Conservation (phyloP, 2,888 invertebrate genomes). For the Anaspis maculata region DNA sequence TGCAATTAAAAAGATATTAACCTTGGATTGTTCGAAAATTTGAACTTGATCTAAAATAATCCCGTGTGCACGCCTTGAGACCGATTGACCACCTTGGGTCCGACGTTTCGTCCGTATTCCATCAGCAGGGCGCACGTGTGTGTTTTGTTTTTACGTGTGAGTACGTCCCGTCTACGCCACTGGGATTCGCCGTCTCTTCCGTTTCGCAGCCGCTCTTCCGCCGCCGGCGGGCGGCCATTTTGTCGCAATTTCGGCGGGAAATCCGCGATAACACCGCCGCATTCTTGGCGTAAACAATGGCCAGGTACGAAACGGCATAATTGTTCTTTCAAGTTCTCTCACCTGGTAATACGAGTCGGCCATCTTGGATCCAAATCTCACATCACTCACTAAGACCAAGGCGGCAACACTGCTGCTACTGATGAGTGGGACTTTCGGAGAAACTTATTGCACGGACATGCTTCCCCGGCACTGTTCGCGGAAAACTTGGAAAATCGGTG, state of each 20-base stretch:
- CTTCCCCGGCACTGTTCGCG: background rate
- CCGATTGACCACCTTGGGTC: background rate
- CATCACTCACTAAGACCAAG: slow-evolving; percentile 23
- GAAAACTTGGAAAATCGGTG: background rate
- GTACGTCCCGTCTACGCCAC: too few species aligned
- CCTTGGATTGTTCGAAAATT: slow-evolving; percentile 11
- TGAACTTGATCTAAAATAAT: slow-evolving; percentile 9
- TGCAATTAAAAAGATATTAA: slow-evolving; percentile 10
- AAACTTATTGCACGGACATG: background rate
- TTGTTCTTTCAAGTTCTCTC: too few species aligned
- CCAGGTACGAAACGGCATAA: slow-evolving; percentile 16
- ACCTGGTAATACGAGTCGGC: slow-evolving; percentile 61
- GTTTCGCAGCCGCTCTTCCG: too few species aligned
- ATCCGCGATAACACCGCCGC: too few species aligned
- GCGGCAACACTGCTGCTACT: slow-evolving; percentile 1
- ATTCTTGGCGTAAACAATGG: too few species aligned
- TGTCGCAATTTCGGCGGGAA: too few species aligned
- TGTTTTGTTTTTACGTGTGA: too few species aligned
- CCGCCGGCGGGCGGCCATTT: too few species aligned
- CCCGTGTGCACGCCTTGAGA: background rate
- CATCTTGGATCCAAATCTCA: slow-evolving; percentile 47
- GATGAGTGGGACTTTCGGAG: background rate
- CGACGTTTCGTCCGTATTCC: too few species aligned
- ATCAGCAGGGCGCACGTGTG: too few species aligned
- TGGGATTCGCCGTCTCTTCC: too few species aligned